Percentiles rank a stretch among this genome's conserved stretches.
These are phyloP conservation scores for Tetranychus urticae DNA, from an alignment of 1,140 invertebrate species.

Conservation along the genomic window DNA sequence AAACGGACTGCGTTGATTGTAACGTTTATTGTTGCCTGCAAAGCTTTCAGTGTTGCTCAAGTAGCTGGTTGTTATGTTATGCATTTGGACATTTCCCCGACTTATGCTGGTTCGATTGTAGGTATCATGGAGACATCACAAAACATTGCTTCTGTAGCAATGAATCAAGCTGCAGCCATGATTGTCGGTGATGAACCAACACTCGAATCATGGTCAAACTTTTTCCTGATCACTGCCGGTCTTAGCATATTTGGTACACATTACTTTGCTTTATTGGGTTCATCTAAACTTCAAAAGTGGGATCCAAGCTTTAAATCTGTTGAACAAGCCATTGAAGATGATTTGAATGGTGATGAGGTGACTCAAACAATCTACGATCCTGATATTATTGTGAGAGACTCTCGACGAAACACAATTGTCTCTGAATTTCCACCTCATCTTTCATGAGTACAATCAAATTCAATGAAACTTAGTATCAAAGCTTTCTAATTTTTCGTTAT, in stretches of 20 bases:
- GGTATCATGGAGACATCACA: conserved; percentile 17
- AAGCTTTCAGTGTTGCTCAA: conserved; percentile 6
- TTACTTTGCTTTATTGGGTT: conserved; percentile 29
- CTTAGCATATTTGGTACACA: conserved; percentile 48
- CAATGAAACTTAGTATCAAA: too few relatives aligned
- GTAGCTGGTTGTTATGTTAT: conserved; percentile 5
- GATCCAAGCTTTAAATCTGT: too few relatives aligned
- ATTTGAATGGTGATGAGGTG: too few relatives aligned
- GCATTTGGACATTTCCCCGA: conserved; percentile 11
- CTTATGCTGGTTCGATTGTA: conserved; percentile 14
- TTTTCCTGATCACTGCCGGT: conserved; percentile 52
- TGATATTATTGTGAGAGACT: too few relatives aligned
- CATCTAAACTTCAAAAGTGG: conserved; percentile 9
- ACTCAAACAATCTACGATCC: too few relatives aligned
- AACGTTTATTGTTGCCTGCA: not conserved
- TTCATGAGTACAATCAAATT: too few relatives aligned
- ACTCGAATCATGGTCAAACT: conserved; percentile 48
- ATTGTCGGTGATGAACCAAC: conserved; percentile 29
- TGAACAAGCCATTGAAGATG: too few relatives aligned
- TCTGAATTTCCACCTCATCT: too few relatives aligned
- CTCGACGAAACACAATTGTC: too few relatives aligned
- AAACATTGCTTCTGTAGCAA: conserved; percentile 16
- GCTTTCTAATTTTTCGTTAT: too few relatives aligned
- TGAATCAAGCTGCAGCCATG: conserved; percentile 12
- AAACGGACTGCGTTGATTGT: conserved; percentile 23